A percentile compares a stretch with the other conserved stretches of the same genome.
These are phyloP conservation scores for Cinara cedri DNA, from an alignment of 2,888 invertebrate species.

Conservation along the genomic window DNA sequence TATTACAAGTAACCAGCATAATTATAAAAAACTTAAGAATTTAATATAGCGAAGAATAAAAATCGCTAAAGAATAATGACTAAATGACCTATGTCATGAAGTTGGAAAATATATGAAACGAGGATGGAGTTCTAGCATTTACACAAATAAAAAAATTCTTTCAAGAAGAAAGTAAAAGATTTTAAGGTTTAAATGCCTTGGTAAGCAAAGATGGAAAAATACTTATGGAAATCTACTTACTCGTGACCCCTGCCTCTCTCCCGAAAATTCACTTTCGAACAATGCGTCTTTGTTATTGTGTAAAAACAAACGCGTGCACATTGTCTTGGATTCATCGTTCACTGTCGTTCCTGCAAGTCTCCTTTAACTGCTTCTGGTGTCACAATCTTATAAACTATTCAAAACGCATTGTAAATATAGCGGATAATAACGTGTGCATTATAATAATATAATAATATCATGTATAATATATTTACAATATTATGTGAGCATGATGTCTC, in stretches of 20 bases:
- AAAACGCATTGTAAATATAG: too few relatives aligned
- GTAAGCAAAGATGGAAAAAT: neutral
- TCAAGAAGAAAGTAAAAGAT: neutral
- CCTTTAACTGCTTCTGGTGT: neutral
- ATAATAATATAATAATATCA: constrained; percentile 8
- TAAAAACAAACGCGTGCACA: constrained; percentile 17
- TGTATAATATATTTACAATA: neutral
- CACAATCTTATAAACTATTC: neutral
- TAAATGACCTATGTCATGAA: neutral
- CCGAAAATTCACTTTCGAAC: neutral
- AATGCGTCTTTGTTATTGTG: constrained; percentile 3
- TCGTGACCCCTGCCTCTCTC: neutral
- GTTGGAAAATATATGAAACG: neutral
- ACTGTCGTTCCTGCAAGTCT: constrained; percentile 18
- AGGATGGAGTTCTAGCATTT: neutral
- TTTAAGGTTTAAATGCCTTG: neutral
- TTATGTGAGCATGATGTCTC: neutral
- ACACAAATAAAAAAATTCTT: neutral
- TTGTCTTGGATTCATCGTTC: constrained; percentile 18
- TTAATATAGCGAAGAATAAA: neutral
- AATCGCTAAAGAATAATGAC: neutral
- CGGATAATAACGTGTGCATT: neutral
- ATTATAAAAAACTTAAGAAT: neutral
- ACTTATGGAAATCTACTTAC: neutral
- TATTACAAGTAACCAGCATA: neutral